Conservation (phyloP, 2,113 vertebrate species). For the Malaclemys terrapin region DNA sequence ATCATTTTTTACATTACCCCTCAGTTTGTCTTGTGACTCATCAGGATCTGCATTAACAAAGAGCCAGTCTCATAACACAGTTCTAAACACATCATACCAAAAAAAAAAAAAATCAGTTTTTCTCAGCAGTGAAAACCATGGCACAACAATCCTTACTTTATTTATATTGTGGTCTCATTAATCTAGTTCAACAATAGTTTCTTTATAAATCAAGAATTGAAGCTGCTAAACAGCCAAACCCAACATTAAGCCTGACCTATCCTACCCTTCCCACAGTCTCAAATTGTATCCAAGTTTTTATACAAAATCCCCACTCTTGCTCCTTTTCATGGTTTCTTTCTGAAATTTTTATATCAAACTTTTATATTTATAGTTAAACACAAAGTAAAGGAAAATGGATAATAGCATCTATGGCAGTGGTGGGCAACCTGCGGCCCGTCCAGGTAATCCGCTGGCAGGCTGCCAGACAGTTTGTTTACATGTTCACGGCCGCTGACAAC, state of each 20-base stretch:
- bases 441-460: too few relatives aligned
- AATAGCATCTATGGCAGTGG: not conserved
- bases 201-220: not conserved
- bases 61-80: slow-evolving; percentile 53
- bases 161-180: not conserved
- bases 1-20: slow-evolving; percentile 33
- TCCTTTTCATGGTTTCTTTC: not conserved
- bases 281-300: not conserved
- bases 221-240: not conserved
- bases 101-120: not conserved
- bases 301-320: fast-evolving
- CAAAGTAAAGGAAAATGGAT: not conserved
- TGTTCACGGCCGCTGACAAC: too few relatives aligned
- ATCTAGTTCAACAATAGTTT: not conserved
- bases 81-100: slow-evolving; percentile 16
- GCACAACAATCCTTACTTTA: not conserved
- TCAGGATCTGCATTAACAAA: slow-evolving; percentile 18
- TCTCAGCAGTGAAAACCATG: not conserved
- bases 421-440: too few relatives aligned
- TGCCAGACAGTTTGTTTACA: too few relatives aligned
- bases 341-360: not conserved
- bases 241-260: not conserved
- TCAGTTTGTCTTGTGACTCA: slow-evolving; percentile 51
- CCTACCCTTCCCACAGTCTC: not conserved
- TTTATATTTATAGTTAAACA: not conserved